Evolutionary conservation across 1,140 invertebrate species (phyloP).

Genomic region (Orius insidiosus): DNA sequence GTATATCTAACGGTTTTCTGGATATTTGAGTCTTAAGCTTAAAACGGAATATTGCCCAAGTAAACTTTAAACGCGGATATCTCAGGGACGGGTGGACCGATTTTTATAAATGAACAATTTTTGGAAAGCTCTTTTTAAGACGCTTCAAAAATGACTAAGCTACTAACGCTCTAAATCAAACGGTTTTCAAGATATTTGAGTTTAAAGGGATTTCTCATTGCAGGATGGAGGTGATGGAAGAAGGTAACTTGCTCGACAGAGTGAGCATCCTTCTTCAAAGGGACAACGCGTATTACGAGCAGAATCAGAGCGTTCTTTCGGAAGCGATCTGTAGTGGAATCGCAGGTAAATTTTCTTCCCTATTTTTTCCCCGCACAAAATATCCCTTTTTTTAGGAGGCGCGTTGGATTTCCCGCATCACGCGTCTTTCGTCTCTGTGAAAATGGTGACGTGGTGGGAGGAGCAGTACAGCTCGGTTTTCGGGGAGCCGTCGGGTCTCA

Average conservation of each 20-base stretch:
- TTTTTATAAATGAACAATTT: too few relatives aligned
- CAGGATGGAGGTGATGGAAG: slow-evolving; percentile 63
- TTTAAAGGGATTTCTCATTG: background rate
- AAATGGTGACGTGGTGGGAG: slow-evolving; percentile 61
- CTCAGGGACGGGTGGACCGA: too few relatives aligned
- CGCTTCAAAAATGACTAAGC: too few relatives aligned
- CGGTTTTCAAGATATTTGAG: too few relatives aligned
- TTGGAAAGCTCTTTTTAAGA: too few relatives aligned
- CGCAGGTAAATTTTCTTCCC: too few relatives aligned
- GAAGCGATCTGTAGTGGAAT: slow-evolving; percentile 52
- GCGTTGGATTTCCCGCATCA: slow-evolving; percentile 58
- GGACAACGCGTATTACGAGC: slow-evolving; percentile 64
- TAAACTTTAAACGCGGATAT: too few relatives aligned
- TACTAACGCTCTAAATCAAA: too few relatives aligned
- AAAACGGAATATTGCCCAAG: too few relatives aligned
- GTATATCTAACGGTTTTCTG: too few relatives aligned
- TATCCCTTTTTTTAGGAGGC: slow-evolving; percentile 32
- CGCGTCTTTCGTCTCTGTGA: slow-evolving; percentile 60
- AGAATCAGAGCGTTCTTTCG: slow-evolving; percentile 54
- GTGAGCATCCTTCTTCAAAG: slow-evolving; percentile 57
- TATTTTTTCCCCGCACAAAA: too few relatives aligned
- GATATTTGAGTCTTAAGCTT: too few relatives aligned
- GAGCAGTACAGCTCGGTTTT: slow-evolving; percentile 44
- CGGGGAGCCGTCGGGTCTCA: slow-evolving; percentile 31
- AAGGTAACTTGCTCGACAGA: slow-evolving; percentile 66